A percentile compares a stretch with the other conserved stretches of the same genome.
Conservation (phyloP, 64 coral and sea anemone genomes). For the Orbicella faveolata region DNA sequence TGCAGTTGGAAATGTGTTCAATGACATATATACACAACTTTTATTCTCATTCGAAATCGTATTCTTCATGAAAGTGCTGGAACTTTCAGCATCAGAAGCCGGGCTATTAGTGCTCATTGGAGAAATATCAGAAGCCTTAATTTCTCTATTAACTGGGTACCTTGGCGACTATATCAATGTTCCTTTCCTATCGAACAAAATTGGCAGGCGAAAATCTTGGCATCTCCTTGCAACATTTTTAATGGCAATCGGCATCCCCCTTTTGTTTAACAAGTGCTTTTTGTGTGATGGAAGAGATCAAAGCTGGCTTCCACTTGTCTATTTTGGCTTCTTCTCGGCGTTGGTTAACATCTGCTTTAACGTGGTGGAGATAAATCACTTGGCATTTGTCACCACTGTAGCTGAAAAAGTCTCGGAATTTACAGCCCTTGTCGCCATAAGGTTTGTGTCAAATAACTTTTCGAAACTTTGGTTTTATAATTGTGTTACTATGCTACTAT, state of each 20-base stretch:
- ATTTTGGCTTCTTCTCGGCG: neutral
- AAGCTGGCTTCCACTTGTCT: neutral
- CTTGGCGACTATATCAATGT: neutral
- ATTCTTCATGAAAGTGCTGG: slow-evolving; percentile 16
- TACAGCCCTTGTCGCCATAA: neutral
- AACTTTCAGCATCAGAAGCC: neutral
- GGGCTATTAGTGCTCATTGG: neutral
- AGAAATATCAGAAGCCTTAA: neutral
- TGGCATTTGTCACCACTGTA: neutral
- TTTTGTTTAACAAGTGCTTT: slow-evolving; percentile 1
- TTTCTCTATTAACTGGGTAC: neutral
- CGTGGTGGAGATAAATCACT: slow-evolving; percentile 25
- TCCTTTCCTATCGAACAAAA: neutral
- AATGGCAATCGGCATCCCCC: neutral
- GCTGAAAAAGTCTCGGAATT: neutral
- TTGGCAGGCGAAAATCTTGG: slow-evolving; percentile 6
- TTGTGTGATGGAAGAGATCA: neutral
- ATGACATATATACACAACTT: slow-evolving; percentile 2
- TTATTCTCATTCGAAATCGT: neutral
- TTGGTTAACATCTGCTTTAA: neutral
- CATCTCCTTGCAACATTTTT: neutral
- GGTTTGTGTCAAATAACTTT: neutral
- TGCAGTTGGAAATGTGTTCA: slow-evolving; percentile 8
- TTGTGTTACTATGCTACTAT: neutral
- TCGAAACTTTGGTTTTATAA: neutral